These are phyloP conservation scores for Phorcus lineatus DNA, from an alignment of 2,888 invertebrate genomes.

Conservation along the genomic window DNA sequence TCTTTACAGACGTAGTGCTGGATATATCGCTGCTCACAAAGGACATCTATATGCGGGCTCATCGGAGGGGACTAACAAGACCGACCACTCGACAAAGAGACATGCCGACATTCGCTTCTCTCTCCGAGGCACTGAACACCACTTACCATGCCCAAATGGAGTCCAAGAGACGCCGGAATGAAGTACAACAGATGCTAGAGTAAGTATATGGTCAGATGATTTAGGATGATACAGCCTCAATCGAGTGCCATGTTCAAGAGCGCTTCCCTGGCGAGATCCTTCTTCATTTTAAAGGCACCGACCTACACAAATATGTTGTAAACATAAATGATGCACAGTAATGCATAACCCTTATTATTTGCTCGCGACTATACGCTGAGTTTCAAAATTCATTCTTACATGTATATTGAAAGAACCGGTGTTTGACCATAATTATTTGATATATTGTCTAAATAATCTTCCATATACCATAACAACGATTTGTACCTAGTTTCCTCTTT, in stretches of 20 bases:
- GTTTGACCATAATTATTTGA: too few relatives aligned
- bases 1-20: constrained; percentile 45
- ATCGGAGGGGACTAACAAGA: constrained; percentile 33
- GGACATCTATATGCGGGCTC: constrained; percentile 50
- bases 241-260: too few relatives aligned
- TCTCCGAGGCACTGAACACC: background rate
- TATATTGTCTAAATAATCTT: too few relatives aligned
- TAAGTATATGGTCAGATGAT: background rate
- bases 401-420: too few relatives aligned
- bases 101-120: background rate
- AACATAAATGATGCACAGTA: too few relatives aligned
- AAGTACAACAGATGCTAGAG: background rate
- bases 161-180: background rate
- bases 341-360: too few relatives aligned
- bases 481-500: background rate
- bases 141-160: constrained; percentile 12
- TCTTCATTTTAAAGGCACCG: too few relatives aligned
- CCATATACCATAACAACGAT: too few relatives aligned
- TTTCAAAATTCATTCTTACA: too few relatives aligned
- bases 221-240: background rate
- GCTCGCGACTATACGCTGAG: too few relatives aligned
- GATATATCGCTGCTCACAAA: constrained; percentile 45
- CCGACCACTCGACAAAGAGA: constrained; percentile 24
- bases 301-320: too few relatives aligned
- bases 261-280: too few relatives aligned